Percentiles rank a stretch among this genome's conserved stretches.
phyloP scores from a whole-genome alignment of 1,140 invertebrate genomes.

The Drosophila navojoa region DNA sequence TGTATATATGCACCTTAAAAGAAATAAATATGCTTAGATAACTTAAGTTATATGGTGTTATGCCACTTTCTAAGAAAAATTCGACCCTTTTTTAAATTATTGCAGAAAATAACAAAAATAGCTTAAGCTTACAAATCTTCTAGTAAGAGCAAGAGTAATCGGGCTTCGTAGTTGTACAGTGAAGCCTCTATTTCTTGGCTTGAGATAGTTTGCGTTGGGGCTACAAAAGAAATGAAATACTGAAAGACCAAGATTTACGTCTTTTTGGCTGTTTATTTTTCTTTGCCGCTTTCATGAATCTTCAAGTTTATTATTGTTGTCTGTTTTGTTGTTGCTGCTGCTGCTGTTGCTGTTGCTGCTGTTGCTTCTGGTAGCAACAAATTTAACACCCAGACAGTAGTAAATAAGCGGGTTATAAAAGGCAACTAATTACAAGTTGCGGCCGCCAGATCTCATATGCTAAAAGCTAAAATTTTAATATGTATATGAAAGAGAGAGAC shows the following conservation, averaged over 20 bases:
- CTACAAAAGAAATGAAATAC: slow-evolving; percentile 79
- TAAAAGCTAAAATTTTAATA: slow-evolving; percentile 57
- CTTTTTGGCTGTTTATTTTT: slow-evolving; percentile 72
- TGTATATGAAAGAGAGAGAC: slow-evolving; percentile 11
- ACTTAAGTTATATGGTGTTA: too few species aligned
- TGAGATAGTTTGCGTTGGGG: slow-evolving; percentile 47
- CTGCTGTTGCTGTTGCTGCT: slow-evolving; percentile 48
- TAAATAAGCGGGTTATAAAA: slow-evolving; percentile 62
- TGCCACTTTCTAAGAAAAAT: too few species aligned
- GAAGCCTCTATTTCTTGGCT: slow-evolving; percentile 28
- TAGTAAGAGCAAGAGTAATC: slow-evolving; percentile 1
- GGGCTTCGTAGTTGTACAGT: not conserved
- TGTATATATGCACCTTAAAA: too few species aligned
- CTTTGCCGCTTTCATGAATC: slow-evolving; percentile 79
- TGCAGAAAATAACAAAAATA: too few species aligned
- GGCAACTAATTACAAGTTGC: slow-evolving; percentile 78
- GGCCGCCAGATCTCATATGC: slow-evolving; percentile 50
- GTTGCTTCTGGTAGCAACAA: slow-evolving; percentile 65
- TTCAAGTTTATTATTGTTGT: slow-evolving; percentile 77
- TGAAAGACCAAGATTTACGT: slow-evolving; percentile 77
- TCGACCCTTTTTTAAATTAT: too few species aligned
- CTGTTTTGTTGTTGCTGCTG: slow-evolving; percentile 32
- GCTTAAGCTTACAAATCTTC: too few species aligned
- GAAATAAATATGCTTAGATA: too few species aligned
- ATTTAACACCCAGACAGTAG: slow-evolving; percentile 70